Evolutionary conservation across 1,140 invertebrate genomes (phyloP), one percentile per base, ranked within the genome.

Genomic region (Calycopis cecrops): DNA sequence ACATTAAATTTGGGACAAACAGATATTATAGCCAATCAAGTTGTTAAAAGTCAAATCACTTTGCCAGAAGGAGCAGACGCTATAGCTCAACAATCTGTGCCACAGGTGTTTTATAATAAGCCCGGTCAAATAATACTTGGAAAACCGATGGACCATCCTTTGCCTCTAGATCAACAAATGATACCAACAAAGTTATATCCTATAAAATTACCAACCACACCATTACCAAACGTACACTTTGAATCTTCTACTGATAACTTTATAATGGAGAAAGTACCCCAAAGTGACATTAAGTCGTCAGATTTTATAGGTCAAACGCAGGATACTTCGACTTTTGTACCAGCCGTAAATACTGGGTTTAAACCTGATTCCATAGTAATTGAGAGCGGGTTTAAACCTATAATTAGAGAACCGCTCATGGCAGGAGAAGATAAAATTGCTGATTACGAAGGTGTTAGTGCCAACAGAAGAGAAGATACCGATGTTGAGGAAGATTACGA

Each of bases 351-450:
- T 65, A 93, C 91, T 3, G 94, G 94, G 0, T 96, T 96, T 68
- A 91, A 94, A 73, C 94, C 94, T 0, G 91, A 92, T 56, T 92
- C 93, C 0, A 92, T 96, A 11, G 92, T 95, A 0, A 92, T 95
- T 34, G 94, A 96, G 82, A 91, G 93, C 51, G 94, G 94, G 0
- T 96, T 96, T 66, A 94, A 92, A 56, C 94, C 95, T 1, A 95
- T 96, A 12, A 90, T 94, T n/a, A 88, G 89, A 12, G 91, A 90
- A 76, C 84, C 86, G 18, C 62, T 88, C 50, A 87, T 88, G 76
- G 78, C 82, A 7, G 80, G 79, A 28, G 82, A 91, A 63, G 88
- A 91, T 35, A 86, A 89, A 57, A 88, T 89, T 57, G 73, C 87
- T 28, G 78, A 87, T 40, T 83, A 82, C 35, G 85, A 88, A 62